Evolutionary conservation across 2,888 invertebrate species (phyloP), one percentile per base, ranked within the genome.

Genomic region (Noctua comes): DNA sequence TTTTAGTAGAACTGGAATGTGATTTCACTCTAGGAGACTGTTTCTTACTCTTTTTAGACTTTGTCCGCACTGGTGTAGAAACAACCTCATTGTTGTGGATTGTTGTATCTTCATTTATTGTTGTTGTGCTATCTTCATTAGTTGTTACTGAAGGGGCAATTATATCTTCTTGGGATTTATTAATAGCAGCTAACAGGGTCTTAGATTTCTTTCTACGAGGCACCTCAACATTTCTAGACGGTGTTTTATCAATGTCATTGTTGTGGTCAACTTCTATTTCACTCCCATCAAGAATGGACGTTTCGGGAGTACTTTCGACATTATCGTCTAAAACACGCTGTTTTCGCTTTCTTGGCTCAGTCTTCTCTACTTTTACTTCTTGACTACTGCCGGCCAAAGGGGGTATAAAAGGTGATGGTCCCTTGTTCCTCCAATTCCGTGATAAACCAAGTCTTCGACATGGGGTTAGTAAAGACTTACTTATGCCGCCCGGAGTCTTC

Each of bases 391-490:
- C 86, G 6, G 91, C 76, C 48, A 95, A 73, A 48, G 96, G 96
- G n/a, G 96, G 96, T 73, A 95, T 89, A 85, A 96, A 96, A 2
- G 96, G 96, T 13, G 96, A 95, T 54, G 92, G 85, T 1, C 94
- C 93, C 79, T 89, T 91, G 88, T 94, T 95, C 83, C 89, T 94
- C 94, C 95, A 96, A 79, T 95, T 96, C 31, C 97, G 94, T 4
- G 97, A 97, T 51, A 97, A 92, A 18, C 97, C 97, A 57, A 97
- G 91, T 89, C 97, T 93, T 90, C 97, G 92, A 86, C 97, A 97
- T 36, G 97, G 97, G 69, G 97, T 97, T 65, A 97, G 90, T 62
- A 97, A 91, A 40, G 95, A 95, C 86, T 96, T 97, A 87, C 96
- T 97, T 40, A 97, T 97, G 31, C 97, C 97, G 31, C 96, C 97